These are phyloP conservation scores for Cryptotis parvus DNA, from an alignment of 2,113 vertebrate species.

Conservation along the genomic window DNA sequence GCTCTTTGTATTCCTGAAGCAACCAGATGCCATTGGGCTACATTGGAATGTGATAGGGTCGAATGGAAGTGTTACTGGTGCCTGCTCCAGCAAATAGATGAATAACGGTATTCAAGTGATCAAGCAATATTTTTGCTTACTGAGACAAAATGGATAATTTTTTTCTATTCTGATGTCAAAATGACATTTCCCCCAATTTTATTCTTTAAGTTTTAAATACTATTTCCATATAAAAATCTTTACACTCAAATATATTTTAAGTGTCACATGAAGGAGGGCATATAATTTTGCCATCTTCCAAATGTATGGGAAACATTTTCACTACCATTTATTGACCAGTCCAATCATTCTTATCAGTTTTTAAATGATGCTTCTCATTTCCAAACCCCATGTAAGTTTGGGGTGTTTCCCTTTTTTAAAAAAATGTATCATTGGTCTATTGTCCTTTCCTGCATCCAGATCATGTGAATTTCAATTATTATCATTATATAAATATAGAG, in stretches of 20 bases:
- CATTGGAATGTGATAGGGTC: too few species aligned
- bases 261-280: background rate
- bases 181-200: background rate
- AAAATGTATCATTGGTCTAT: background rate
- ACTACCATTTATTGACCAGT: background rate
- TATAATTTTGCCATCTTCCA: background rate
- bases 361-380: background rate
- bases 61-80: too few species aligned
- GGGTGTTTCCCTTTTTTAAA: background rate
- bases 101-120: too few species aligned
- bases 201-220: constrained; percentile 10
- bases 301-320: background rate
- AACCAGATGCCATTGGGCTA: too few species aligned
- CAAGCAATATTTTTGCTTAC: background rate
- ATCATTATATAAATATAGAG: background rate
- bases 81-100: too few species aligned
- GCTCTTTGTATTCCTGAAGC: too few species aligned
- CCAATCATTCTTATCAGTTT: background rate
- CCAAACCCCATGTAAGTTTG: background rate
- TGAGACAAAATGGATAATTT: background rate
- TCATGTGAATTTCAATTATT: background rate
- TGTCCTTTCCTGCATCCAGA: background rate
- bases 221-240: constrained; percentile 5
- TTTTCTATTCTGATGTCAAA: background rate
- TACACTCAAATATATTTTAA: background rate